Percentiles rank a stretch among this genome's conserved stretches.
Conservation (phyloP, 2,113 vertebrate genomes). For the Alouatta palliata region DNA sequence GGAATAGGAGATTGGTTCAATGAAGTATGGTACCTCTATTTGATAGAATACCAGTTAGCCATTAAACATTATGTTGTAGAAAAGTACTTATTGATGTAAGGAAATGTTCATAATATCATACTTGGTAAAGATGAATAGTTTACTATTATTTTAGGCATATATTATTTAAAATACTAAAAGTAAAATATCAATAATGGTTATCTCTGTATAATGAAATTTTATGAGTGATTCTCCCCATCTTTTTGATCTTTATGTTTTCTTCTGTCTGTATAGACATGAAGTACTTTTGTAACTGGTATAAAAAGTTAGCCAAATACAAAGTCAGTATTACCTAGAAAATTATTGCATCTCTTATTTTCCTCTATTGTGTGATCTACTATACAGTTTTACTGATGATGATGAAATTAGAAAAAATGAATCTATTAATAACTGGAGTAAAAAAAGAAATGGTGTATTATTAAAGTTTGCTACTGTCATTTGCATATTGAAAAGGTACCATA, state of each 20-base stretch:
- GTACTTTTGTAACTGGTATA: not conserved
- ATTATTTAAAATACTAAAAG: not conserved
- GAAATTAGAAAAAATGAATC: not conserved
- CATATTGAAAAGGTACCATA: not conserved
- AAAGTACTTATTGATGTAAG: not conserved
- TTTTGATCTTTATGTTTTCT: not conserved
- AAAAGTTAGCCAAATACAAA: not conserved
- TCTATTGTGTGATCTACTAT: not conserved
- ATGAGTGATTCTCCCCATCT: not conserved
- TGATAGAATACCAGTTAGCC: not conserved
- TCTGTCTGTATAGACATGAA: not conserved
- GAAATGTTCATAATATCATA: not conserved
- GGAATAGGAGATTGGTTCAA: not conserved
- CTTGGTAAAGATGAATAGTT: not conserved
- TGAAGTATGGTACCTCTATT: not conserved
- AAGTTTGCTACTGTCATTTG: not conserved
- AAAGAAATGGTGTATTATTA: not conserved
- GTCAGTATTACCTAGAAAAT: not conserved
- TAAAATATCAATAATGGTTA: not conserved
- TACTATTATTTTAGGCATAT: not conserved
- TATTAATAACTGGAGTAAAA: not conserved
- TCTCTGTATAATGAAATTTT: not conserved
- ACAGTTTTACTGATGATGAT: not conserved
- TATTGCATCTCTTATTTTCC: not conserved
- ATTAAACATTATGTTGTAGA: not conserved